Conservation (phyloP, 2,113 vertebrate genomes). For the Saccopteryx bilineata region DNA sequence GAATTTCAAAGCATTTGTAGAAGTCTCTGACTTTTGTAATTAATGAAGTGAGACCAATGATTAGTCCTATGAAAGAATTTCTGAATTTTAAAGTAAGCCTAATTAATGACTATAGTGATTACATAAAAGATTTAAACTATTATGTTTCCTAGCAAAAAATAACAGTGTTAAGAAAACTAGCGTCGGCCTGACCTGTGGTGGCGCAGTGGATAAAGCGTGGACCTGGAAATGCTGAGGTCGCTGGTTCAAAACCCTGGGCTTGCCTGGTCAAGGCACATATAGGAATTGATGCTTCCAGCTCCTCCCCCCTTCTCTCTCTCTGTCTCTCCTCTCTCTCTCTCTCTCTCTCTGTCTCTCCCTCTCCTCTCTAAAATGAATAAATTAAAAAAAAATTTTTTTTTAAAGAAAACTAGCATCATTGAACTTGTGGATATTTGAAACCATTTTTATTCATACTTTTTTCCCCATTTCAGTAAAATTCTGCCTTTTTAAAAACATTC, state of each 20-base stretch:
- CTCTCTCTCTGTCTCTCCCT: too few species aligned
- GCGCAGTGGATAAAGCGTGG: too few species aligned
- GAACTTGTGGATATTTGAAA: slow-evolving; percentile 19
- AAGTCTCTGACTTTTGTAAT: slow-evolving; percentile 44
- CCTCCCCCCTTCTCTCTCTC: too few species aligned
- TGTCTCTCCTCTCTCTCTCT: too few species aligned
- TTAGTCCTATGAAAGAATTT: slow-evolving; percentile 35
- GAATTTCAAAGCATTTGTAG: not conserved
- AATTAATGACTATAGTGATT: not conserved
- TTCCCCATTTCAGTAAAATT: not conserved
- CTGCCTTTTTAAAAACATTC: not conserved
- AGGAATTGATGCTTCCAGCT: too few species aligned
- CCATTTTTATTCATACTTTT: not conserved
- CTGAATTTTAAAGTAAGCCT: not conserved
- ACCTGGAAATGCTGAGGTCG: too few species aligned
- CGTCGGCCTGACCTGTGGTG: too few species aligned
- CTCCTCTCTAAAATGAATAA: too few species aligned
- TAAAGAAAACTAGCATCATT: not conserved
- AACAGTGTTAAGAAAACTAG: slow-evolving; percentile 25
- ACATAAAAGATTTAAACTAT: not conserved
- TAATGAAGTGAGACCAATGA: slow-evolving; percentile 61
- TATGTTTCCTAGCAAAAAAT: slow-evolving; percentile 38
- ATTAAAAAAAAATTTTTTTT: too few species aligned
- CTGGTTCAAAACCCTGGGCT: too few species aligned
- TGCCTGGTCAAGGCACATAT: too few species aligned